Percentiles rank a stretch among this genome's conserved stretches.
These are phyloP conservation scores for Hypotaenidia okinawae DNA, from an alignment of 2,797 vertebrate species.

Conservation along the genomic window DNA sequence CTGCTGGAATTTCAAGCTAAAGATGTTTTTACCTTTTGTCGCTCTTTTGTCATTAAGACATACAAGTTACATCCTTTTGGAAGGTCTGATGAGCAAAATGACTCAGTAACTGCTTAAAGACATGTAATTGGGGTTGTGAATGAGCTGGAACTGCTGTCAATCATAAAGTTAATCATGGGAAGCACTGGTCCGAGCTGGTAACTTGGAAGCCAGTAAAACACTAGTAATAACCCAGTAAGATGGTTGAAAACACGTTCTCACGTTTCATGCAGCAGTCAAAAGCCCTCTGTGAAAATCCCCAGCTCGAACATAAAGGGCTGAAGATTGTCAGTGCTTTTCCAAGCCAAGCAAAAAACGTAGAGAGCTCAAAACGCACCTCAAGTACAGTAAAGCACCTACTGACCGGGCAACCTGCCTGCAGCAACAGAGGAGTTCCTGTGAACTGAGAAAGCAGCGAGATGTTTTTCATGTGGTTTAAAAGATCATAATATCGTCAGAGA, in stretches of 20 bases:
- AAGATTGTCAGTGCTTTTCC: not conserved
- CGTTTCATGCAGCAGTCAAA: not conserved
- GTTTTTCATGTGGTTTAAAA: not conserved
- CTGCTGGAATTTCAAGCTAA: not conserved
- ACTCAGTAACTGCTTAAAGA: not conserved
- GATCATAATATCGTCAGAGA: not conserved
- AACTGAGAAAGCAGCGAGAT: not conserved
- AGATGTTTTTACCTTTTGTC: not conserved
- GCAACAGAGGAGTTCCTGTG: not conserved
- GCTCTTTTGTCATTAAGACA: not conserved
- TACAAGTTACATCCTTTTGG: not conserved
- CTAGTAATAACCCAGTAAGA: not conserved
- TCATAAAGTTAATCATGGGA: not conserved
- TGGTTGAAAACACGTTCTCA: not conserved
- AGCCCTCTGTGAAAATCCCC: not conserved
- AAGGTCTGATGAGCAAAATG: constrained; percentile 1
- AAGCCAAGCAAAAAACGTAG: not conserved
- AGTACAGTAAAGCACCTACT: not conserved
- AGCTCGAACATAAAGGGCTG: not conserved
- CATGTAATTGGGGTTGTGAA: not conserved
- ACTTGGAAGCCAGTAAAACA: not conserved
- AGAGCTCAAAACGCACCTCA: not conserved
- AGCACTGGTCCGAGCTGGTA: not conserved
- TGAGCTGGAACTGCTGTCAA: not conserved
- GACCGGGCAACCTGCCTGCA: not conserved